phyloP scores from a whole-genome alignment of 2,888 invertebrate species.

The Tiphia femorata region DNA sequence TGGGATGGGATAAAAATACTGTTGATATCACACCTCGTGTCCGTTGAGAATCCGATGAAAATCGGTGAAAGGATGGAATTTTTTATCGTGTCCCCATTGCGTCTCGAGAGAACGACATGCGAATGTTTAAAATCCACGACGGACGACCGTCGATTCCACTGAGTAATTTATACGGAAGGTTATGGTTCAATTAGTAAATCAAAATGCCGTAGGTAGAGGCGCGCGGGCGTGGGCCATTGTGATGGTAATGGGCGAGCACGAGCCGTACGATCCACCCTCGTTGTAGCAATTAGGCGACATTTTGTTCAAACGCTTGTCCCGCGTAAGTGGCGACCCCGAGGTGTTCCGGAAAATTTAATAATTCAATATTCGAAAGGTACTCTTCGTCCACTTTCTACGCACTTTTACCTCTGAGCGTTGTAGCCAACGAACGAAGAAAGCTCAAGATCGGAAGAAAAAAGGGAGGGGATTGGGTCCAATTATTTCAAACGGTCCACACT shows the following conservation, averaged over 20 bases:
- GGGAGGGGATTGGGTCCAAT: too few species aligned
- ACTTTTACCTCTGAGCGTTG: too few species aligned
- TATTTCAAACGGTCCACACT: too few species aligned
- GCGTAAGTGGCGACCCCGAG: too few species aligned
- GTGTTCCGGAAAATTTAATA: too few species aligned
- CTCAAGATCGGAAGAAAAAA: too few species aligned
- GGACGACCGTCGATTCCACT: conserved; percentile 26
- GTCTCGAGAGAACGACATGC: background rate
- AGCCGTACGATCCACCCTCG: conserved; percentile 39
- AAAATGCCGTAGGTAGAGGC: conserved; percentile 27
- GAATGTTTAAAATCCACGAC: conserved; percentile 5
- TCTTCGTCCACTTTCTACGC: too few species aligned
- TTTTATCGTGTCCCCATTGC: too few species aligned
- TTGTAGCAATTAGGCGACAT: conserved; percentile 48
- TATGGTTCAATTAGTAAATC: conserved; percentile 53
- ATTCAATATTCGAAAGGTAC: too few species aligned
- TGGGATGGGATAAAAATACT: background rate
- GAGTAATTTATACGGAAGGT: conserved; percentile 51
- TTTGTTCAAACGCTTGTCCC: conserved; percentile 21
- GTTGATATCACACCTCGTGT: background rate
- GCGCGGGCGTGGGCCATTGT: conserved; percentile 30
- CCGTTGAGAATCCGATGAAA: conserved; percentile 6
- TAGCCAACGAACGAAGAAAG: too few species aligned
- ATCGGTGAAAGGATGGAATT: background rate
- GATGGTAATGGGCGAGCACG: conserved; percentile 43